A percentile compares a stretch with the other conserved stretches of the same genome.
These are phyloP conservation scores for Acestrorhynchus altus DNA, from an alignment of 2,797 vertebrate species.

Conservation along the genomic window DNA sequence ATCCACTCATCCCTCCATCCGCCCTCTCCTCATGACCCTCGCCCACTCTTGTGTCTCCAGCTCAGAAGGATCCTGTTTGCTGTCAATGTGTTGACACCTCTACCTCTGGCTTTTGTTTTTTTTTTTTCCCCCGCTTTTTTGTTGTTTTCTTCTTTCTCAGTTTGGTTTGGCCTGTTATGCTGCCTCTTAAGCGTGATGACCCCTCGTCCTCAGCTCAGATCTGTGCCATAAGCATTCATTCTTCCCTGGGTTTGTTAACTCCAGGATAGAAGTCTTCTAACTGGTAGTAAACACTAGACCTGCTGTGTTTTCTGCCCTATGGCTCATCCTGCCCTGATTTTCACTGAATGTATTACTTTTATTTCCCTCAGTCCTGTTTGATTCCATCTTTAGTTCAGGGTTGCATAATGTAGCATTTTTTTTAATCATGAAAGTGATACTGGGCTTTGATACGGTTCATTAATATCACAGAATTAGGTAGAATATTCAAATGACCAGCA, in stretches of 20 bases:
- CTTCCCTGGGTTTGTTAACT: neutral
- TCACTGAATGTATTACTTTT: neutral
- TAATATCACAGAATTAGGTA: neutral
- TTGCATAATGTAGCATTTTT: neutral
- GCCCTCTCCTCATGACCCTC: slow-evolving; percentile 20
- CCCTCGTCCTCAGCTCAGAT: slow-evolving; percentile 3
- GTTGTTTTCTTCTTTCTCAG: neutral
- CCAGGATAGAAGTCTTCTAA: neutral
- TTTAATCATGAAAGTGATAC: neutral
- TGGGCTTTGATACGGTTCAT: neutral
- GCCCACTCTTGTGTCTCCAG: slow-evolving; percentile 15
- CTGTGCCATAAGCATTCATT: neutral
- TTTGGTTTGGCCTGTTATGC: neutral
- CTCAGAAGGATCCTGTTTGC: slow-evolving; percentile 23
- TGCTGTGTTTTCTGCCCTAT: neutral
- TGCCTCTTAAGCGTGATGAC: neutral
- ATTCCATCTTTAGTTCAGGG: neutral
- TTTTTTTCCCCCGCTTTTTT: neutral
- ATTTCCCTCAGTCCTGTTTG: neutral
- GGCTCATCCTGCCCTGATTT: neutral
- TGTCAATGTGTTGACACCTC: slow-evolving; percentile 40
- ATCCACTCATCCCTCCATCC: neutral
- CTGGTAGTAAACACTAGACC: slow-evolving; percentile 3
- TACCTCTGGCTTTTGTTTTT: slow-evolving; percentile 36
- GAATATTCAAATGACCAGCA: neutral